phyloP scores from a whole-genome alignment of 2,113 vertebrate species.

The Bungarus multicinctus region DNA sequence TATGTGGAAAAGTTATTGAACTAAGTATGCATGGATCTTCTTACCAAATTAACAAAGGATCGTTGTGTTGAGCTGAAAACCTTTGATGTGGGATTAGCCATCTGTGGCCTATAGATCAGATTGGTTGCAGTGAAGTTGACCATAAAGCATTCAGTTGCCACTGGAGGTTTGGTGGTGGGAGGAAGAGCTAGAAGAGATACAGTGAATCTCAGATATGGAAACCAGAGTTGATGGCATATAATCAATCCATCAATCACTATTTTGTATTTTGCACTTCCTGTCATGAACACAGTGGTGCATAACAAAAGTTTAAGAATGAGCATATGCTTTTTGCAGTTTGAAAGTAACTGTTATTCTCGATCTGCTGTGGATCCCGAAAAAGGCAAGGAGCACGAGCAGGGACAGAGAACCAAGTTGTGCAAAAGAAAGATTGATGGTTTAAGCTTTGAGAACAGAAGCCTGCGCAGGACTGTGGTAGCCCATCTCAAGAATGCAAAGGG shows the following conservation, averaged over 20 bases:
- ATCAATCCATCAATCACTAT: not conserved
- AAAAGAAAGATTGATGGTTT: not conserved
- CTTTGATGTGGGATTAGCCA: not conserved
- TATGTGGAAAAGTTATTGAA: not conserved
- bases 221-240: too few relatives aligned
- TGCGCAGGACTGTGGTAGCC: not conserved
- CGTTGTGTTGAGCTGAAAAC: slow-evolving; percentile 33
- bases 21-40: not conserved
- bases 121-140: slow-evolving; percentile 59
- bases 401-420: not conserved
- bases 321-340: not conserved
- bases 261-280: not conserved
- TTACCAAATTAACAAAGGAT: slow-evolving; percentile 40
- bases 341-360: not conserved
- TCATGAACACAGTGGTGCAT: not conserved
- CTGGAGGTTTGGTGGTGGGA: not conserved
- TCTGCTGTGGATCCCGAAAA: not conserved
- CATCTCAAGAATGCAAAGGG: not conserved
- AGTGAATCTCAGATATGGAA: not conserved
- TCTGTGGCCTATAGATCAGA: slow-evolving; percentile 5
- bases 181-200: not conserved
- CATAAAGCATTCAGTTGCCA: slow-evolving; percentile 33
- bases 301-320: not conserved
- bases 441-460: too few relatives aligned
- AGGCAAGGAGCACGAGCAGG: not conserved